Base-by-base conservation (phyloP, 1,140 invertebrate species). In the Heliothis virescens region DNA sequence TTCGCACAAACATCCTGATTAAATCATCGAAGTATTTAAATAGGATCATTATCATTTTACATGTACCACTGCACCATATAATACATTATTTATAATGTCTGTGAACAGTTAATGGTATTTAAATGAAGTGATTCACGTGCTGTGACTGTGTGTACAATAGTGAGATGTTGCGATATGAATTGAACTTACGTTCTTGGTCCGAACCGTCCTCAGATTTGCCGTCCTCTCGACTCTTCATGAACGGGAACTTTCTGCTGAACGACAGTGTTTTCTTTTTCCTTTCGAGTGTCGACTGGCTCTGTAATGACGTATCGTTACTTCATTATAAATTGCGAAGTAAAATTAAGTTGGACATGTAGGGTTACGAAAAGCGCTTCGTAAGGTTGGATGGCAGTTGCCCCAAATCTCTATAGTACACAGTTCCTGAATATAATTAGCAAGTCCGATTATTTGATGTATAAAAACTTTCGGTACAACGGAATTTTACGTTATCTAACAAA, bases 161-260 rank as follows among this genome's bases (percentile, higher is more conserved):
- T 78, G 62, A 9, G 47, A 57, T 52, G 60, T 48, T 48, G n/a
- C 57, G 13, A 26, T 13, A 26, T 41, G 63, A 81, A 52, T 57
- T 62, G 85, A 89, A 98, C 98, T 98, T 97, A 99, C 99, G 98
- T 97, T 99, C 99, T 96, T 99, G 98, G 92, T 99, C 99, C 86
- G 98, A 99, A 85, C 98, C 98, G 94, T 99, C 99, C 95, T 99
- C 98, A 34, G 98, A 98, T 94, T 99, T 99, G 83, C 93, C 94
- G 89, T 99, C 98, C 92, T 99, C 99, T 96, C 99, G 98, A 95
- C 98, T 99, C 96, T 98, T 98, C 97, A 99, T 99, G 95, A 99
- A 99, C 16, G 99, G 99, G 95, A 99, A 99, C 95, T 98, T 98
- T 92, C 98, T 96, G 89, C 98, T 99, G 95, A 99, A 99, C 80